Percentiles rank a stretch among this genome's conserved stretches.
Evolutionary conservation across 2,113 vertebrate species (phyloP).

Genomic region (Onychostruthus taczanowskii): DNA sequence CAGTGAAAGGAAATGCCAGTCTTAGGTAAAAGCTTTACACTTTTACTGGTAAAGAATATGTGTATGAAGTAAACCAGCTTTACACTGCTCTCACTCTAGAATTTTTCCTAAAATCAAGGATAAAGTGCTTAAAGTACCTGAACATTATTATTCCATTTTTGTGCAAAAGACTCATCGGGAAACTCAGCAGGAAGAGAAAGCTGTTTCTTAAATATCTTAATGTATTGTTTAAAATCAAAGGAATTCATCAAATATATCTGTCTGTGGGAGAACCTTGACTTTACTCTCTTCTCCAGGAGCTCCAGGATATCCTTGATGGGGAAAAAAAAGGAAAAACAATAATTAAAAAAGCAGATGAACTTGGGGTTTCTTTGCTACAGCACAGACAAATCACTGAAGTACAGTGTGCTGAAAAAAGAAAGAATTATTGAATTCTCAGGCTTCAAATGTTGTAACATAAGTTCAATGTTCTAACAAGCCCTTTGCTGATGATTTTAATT

Average conservation of each 20-base stretch:
- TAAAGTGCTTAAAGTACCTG: slow-evolving; percentile 71
- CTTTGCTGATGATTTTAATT: not conserved
- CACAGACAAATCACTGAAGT: not conserved
- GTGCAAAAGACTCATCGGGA: slow-evolving; percentile 76
- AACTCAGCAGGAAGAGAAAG: slow-evolving; percentile 82
- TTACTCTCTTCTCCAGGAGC: slow-evolving; percentile 96
- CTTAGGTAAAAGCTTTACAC: not conserved
- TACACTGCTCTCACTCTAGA: not conserved
- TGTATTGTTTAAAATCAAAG: slow-evolving; percentile 81
- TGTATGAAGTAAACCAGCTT: not conserved
- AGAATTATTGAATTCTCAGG: not conserved
- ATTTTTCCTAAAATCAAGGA: not conserved
- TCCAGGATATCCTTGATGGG: slow-evolving; percentile 88
- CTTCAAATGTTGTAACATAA: not conserved
- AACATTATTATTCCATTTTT: slow-evolving; percentile 84
- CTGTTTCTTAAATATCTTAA: slow-evolving; percentile 77
- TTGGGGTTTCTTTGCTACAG: not conserved
- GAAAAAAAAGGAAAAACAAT: not conserved
- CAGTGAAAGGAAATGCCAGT: not conserved
- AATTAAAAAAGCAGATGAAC: not conserved
- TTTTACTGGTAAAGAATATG: not conserved
- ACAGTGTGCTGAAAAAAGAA: not conserved
- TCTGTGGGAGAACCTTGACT: slow-evolving; percentile 95
- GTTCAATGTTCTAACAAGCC: not conserved
- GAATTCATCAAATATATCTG: slow-evolving; percentile 89